A percentile compares a stretch with the other conserved stretches of the same genome.
Conservation (phyloP, 2,113 vertebrate species). For the Otis tarda region DNA sequence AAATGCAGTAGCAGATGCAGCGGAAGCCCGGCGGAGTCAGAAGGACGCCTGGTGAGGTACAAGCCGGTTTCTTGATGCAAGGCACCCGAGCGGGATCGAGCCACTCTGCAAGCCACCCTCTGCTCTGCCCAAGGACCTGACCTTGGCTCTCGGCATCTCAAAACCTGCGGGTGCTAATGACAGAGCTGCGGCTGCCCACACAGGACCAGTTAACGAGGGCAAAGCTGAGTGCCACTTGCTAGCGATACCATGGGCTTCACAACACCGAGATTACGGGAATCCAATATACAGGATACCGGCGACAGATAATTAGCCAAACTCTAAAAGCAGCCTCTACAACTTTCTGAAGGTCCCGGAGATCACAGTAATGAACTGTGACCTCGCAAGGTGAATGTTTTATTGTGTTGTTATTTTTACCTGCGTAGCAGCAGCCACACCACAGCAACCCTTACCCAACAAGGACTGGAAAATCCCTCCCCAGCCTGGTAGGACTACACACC, state of each 20-base stretch:
- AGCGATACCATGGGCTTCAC: not conserved
- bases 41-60: not conserved
- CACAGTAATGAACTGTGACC: not conserved
- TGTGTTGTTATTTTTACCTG: not conserved
- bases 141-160: not conserved
- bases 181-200: not conserved
- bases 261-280: not conserved
- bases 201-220: not conserved
- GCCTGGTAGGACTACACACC: not conserved
- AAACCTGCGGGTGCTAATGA: not conserved
- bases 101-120: not conserved
- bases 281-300: rapidly evolving
- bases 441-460: not conserved
- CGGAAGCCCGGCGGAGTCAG: not conserved
- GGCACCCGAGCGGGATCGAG: not conserved
- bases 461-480: conserved; percentile 44
- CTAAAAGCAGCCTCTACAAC: not conserved
- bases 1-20: not conserved
- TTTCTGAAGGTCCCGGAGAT: not conserved
- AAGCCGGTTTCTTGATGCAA: not conserved
- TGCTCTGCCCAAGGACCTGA: not conserved
- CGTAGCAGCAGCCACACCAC: not conserved
- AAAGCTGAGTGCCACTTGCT: not conserved
- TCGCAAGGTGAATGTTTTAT: not conserved
- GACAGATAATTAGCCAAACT: not conserved